Percentiles rank a stretch among this genome's conserved stretches.
These are phyloP conservation scores for Laticauda colubrina DNA, from an alignment of 2,113 vertebrate species.

Conservation along the genomic window DNA sequence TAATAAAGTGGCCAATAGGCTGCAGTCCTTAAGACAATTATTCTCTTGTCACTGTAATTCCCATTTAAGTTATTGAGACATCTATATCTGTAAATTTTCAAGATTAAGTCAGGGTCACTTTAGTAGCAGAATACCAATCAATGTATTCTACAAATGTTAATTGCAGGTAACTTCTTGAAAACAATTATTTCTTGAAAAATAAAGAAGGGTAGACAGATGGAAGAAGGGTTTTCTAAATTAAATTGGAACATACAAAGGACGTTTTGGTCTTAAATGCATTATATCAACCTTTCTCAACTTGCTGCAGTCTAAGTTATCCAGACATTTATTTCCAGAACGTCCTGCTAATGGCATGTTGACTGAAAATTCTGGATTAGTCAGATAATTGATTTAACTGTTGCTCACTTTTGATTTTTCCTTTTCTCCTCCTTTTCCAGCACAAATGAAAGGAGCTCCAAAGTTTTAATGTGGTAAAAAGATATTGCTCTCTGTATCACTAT, in stretches of 20 bases:
- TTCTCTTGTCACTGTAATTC: neutral
- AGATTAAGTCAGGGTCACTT: neutral
- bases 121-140: conserved; percentile 19
- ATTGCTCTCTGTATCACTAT: neutral
- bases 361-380: neutral
- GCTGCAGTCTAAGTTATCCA: neutral
- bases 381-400: neutral
- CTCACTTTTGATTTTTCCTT: neutral
- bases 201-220: neutral
- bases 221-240: neutral
- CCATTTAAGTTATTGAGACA: neutral
- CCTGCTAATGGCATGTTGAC: neutral
- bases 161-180: conserved; percentile 6
- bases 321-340: neutral
- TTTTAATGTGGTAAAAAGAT: neutral
- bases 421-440: neutral
- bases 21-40: neutral
- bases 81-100: conserved; percentile 4
- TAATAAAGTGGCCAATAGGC: neutral
- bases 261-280: neutral
- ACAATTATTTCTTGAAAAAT: neutral
- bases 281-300: neutral
- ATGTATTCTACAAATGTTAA: conserved; percentile 21
- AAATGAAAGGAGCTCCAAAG: neutral
- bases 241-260: neutral